Percentiles rank a stretch among this genome's conserved stretches.
phyloP scores from a whole-genome alignment of 2,797 vertebrate genomes.

The Gymnodraco acuticeps region DNA sequence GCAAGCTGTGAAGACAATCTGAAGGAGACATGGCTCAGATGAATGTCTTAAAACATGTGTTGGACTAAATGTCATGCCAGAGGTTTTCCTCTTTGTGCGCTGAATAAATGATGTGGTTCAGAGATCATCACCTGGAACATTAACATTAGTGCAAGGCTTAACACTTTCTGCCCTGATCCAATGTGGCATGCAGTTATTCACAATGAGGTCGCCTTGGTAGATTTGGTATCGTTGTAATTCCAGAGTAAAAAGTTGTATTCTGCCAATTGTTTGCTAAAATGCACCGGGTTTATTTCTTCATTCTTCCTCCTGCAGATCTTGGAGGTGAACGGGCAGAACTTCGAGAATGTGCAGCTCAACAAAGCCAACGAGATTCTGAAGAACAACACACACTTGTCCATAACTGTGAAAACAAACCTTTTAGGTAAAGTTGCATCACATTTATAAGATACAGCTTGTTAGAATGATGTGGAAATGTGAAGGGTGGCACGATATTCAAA shows the following conservation, averaged over 20 bases:
- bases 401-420: slow-evolving; percentile 99
- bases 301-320: slow-evolving; percentile 86
- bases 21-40: neutral
- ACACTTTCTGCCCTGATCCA: neutral
- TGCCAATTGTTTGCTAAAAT: neutral
- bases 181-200: neutral
- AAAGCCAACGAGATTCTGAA: slow-evolving; percentile 99
- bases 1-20: slow-evolving; percentile 19
- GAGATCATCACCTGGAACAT: neutral
- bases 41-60: slow-evolving; percentile 35
- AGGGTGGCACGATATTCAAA: no score
- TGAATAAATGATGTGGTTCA: slow-evolving; percentile 6
- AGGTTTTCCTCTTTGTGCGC: slow-evolving; percentile 16
- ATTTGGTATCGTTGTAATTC: neutral
- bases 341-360: slow-evolving; percentile 96
- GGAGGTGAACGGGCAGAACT: slow-evolving; percentile 99
- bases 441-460: neutral
- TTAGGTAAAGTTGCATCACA: slow-evolving; percentile 87
- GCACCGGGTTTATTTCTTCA: neutral
- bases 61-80: slow-evolving; percentile 9
- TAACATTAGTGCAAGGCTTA: neutral
- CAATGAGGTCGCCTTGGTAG: neutral
- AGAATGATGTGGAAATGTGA: neutral
- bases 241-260: neutral
- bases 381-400: slow-evolving; percentile 99